Evolutionary conservation across 92 coral and sea anemone species (phyloP).

Genomic region (Palythoa heliodiscus): DNA sequence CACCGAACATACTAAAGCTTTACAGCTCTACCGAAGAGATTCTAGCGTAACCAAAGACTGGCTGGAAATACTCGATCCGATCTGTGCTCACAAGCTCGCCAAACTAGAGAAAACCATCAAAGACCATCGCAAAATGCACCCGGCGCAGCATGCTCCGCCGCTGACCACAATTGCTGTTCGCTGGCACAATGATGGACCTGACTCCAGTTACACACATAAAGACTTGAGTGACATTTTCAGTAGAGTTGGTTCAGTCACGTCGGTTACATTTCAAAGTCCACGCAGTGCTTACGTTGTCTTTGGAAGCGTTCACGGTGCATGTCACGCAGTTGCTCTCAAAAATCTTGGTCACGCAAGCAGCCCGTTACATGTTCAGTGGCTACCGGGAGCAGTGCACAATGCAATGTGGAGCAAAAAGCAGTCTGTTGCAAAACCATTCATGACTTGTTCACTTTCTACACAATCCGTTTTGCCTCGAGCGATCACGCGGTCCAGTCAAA

Average conservation of each 20-base stretch:
- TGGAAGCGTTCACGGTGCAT: slow-evolving; percentile 70
- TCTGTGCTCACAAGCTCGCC: slow-evolving; percentile 46
- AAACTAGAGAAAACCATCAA: slow-evolving; percentile 61
- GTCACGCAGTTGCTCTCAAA: slow-evolving; percentile 65
- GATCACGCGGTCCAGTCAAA: slow-evolving; percentile 71
- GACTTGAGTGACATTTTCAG: slow-evolving; percentile 60
- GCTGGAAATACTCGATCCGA: slow-evolving; percentile 56
- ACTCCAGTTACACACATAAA: slow-evolving; percentile 44
- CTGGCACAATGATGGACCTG: slow-evolving; percentile 63
- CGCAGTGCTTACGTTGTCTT: slow-evolving; percentile 75
- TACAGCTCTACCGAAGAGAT: slow-evolving; percentile 37
- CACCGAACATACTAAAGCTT: background rate
- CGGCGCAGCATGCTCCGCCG: slow-evolving; percentile 70
- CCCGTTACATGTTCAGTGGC: slow-evolving; percentile 81
- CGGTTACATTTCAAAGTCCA: slow-evolving; percentile 59
- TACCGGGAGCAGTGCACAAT: slow-evolving; percentile 65
- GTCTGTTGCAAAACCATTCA: slow-evolving; percentile 54
- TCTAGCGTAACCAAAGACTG: slow-evolving; percentile 54
- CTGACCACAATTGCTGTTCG: slow-evolving; percentile 78
- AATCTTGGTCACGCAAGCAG: slow-evolving; percentile 67
- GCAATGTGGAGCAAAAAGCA: slow-evolving; percentile 69
- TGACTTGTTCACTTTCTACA: slow-evolving; percentile 28
- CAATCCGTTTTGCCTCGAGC: slow-evolving; percentile 52
- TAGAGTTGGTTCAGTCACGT: slow-evolving; percentile 71
- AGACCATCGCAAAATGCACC: slow-evolving; percentile 55